Conservation (phyloP, 2,797 vertebrate genomes). For the Sebastiscus tertius region DNA sequence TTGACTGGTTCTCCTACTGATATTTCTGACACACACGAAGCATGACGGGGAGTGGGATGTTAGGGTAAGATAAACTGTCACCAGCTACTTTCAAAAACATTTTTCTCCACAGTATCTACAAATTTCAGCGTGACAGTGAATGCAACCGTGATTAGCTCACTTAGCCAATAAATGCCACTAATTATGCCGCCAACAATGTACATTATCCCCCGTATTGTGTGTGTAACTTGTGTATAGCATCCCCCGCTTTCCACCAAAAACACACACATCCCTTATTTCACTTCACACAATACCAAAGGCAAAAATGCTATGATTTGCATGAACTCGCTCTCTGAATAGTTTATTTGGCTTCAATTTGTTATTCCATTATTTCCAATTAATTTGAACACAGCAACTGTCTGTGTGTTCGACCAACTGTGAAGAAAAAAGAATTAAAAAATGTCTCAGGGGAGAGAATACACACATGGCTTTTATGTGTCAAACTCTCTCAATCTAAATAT, state of each 20-base stretch:
- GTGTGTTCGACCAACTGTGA: constrained; percentile 59
- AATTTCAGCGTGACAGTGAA: neutral
- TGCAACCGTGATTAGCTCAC: neutral
- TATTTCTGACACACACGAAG: constrained; percentile 29
- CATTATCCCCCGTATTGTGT: neutral
- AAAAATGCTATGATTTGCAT: constrained; percentile 34
- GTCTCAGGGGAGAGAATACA: constrained; percentile 25
- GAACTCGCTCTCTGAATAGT: constrained; percentile 47
- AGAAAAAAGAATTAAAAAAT: constrained; percentile 57
- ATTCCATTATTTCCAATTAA: constrained; percentile 68
- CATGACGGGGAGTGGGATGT: neutral
- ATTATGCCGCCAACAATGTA: neutral
- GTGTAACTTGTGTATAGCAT: neutral
- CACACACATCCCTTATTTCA: neutral
- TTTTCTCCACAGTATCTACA: neutral
- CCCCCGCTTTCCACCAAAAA: neutral
- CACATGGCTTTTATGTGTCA: constrained; percentile 14
- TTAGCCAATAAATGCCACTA: neutral
- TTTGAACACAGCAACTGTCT: constrained; percentile 58
- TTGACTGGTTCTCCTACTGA: constrained; percentile 39
- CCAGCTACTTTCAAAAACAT: neutral
- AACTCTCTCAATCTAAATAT: constrained; percentile 12
- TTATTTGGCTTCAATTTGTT: constrained; percentile 65
- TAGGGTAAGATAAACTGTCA: neutral
- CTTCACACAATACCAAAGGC: constrained; percentile 12